Base-by-base conservation (phyloP, 2,797 vertebrate species). In the Periophthalmus magnuspinnatus region DNA sequence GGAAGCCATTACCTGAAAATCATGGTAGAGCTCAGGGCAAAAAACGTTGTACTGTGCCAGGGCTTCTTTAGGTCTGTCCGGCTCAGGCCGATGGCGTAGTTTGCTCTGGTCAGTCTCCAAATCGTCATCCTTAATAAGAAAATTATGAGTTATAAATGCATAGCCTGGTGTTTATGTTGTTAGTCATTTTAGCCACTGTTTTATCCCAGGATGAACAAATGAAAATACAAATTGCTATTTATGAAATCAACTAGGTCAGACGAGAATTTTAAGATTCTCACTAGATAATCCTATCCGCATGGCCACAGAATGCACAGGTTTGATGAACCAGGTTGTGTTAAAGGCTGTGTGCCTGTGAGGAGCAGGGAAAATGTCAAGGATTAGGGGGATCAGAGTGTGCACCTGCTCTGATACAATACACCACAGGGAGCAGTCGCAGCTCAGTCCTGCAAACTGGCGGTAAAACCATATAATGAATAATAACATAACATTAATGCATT, bases 91-190 rank as follows among this genome's bases (percentile, higher is more conserved):
- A 57, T 84, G 75, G 22, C 67, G 90, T 68, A 96, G 71, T 72
- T 93, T 94, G 70, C 85, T 91, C 71, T 94, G 38, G 54, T 96
- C 95, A 10, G 92, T 95, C 85, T 96, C 95, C 80, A 97, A 87
- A 75, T 97, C 95, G 16, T 95, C 93, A 61, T 96, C 94, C 96
- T 96, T 70, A 17, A 75, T 8, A 73, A 13, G 70, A 19, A 72
- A 28, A 74, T 9, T 11, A 10, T 36, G 9, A 34, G 1, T 60
- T n/a, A n/a, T 36, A 2, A 19, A n/a, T 10, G 1, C 17, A 36
- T 19, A 34, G 33, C 3, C 4, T n/a, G 36, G 33, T 36, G 58
- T 60, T n/a, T n/a, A 10, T 33, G 11, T 32, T 58, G 16, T 33
- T 33, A 17, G 16, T 16, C 34, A 21, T n/a, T 61, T 17, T 32